Evolutionary conservation across 1,140 invertebrate genomes (phyloP).

Genomic region (Psilanteris sp.): DNA sequence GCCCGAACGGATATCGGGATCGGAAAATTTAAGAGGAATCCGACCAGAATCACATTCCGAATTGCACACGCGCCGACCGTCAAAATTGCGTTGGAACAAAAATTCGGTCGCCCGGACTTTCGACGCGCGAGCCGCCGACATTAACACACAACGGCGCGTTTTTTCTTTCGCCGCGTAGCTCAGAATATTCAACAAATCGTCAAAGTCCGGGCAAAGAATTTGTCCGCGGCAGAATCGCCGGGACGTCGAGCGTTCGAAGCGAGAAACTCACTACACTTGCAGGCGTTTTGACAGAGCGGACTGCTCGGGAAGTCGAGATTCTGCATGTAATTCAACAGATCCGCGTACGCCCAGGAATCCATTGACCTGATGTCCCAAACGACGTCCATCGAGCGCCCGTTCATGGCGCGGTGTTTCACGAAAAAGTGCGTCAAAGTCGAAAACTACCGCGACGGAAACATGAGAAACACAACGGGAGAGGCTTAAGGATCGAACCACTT

Average conservation of each 20-base stretch:
- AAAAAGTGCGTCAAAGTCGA: no score
- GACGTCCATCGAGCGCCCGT: slow-evolving; percentile 68
- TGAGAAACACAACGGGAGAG: not conserved
- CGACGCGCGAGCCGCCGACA: slow-evolving; percentile 19
- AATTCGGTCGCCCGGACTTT: slow-evolving; percentile 6
- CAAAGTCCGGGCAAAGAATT: not conserved
- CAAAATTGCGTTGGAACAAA: no score
- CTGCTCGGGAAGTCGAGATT: slow-evolving; percentile 84
- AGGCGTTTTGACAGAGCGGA: slow-evolving; percentile 81
- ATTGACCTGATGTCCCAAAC: slow-evolving; percentile 84
- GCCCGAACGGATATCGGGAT: no score
- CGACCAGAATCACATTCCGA: no score
- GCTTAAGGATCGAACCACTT: no score
- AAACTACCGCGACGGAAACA: not conserved
- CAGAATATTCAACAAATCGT: slow-evolving; percentile 5
- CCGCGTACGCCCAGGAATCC: slow-evolving; percentile 90
- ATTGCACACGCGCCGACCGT: no score
- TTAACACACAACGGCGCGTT: slow-evolving; percentile 31
- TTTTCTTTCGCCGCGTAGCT: slow-evolving; percentile 18
- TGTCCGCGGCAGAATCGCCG: not conserved
- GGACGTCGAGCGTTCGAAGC: slow-evolving; percentile 21
- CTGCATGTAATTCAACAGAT: slow-evolving; percentile 82
- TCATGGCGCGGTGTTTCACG: slow-evolving; percentile 54
- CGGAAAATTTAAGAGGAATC: no score
- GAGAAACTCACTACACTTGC: slow-evolving; percentile 60